Conservation (phyloP, 1,140 invertebrate genomes). For the Polypedilum vanderplanki region DNA sequence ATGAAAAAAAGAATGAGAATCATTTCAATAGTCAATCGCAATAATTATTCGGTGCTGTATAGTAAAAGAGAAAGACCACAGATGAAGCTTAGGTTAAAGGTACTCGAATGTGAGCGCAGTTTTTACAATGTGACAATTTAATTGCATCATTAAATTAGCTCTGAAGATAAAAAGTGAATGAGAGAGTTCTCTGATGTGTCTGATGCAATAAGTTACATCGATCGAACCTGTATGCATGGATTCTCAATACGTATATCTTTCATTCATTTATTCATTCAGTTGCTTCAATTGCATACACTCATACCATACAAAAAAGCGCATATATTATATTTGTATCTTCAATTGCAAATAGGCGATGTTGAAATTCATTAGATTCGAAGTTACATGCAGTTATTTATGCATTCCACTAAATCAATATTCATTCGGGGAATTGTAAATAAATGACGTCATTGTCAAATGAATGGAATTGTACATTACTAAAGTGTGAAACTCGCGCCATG, state of each 20-base stretch:
- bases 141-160: slow-evolving; percentile 28
- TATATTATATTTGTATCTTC: slow-evolving; percentile 8
- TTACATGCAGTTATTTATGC: neutral
- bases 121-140: slow-evolving; percentile 28
- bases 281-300: neutral
- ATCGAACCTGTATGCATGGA: neutral
- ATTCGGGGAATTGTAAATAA: neutral
- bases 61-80: neutral
- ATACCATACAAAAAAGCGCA: neutral
- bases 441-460: neutral
- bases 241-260: neutral
- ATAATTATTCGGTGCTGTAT: slow-evolving; percentile 5
- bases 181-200: slow-evolving; percentile 1
- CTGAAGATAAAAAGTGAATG: neutral
- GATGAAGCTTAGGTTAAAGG: neutral
- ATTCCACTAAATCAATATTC: slow-evolving; percentile 2
- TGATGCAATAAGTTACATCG: slow-evolving; percentile 9
- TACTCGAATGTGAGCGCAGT: neutral
- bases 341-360: slow-evolving; percentile 20
- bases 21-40: neutral
- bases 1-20: neutral
- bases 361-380: slow-evolving; percentile 22
- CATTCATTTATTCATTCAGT: neutral
- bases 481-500: neutral
- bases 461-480: neutral